A percentile compares a stretch with the other conserved stretches of the same genome.
Evolutionary conservation across 2,797 vertebrate genomes (phyloP).

Genomic region (Microctenopoma lineatum): DNA sequence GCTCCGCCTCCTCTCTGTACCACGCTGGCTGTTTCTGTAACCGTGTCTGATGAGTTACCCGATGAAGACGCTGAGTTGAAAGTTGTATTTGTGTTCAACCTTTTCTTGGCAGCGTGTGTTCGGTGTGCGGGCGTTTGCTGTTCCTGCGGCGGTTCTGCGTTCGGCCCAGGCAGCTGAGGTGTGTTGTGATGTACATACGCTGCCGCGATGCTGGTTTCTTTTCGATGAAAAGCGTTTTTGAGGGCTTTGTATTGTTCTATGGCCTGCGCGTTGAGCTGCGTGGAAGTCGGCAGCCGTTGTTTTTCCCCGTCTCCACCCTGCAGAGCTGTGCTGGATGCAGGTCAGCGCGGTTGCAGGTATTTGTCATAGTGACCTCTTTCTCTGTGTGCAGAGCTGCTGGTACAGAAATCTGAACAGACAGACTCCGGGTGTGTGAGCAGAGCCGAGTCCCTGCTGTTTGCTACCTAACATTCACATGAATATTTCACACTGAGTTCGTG

Average conservation of each 20-base stretch:
- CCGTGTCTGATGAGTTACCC: background rate
- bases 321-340: conserved; percentile 47
- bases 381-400: conserved; percentile 31
- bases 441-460: conserved; percentile 36
- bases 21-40: too few species aligned
- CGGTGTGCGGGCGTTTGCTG: background rate
- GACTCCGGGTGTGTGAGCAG: conserved; percentile 34
- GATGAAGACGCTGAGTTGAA: background rate
- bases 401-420: conserved; percentile 48
- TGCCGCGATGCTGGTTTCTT: background rate
- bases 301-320: conserved; percentile 21
- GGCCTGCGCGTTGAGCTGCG: conserved; percentile 11
- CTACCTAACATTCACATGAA: conserved; percentile 45
- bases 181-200: background rate
- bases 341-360: conserved; percentile 59
- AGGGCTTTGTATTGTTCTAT: background rate
- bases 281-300: conserved; percentile 32
- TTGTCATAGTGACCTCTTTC: conserved; percentile 70
- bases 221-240: background rate
- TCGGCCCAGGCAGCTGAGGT: background rate
- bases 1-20: too few species aligned
- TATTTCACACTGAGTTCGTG: conserved; percentile 32
- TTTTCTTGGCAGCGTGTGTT: background rate
- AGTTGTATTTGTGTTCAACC: background rate
- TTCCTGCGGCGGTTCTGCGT: background rate